Evolutionary conservation across 2,888 invertebrate genomes (phyloP), one percentile per base, ranked within the genome.

Genomic region (Cecidostiba fungosa): DNA sequence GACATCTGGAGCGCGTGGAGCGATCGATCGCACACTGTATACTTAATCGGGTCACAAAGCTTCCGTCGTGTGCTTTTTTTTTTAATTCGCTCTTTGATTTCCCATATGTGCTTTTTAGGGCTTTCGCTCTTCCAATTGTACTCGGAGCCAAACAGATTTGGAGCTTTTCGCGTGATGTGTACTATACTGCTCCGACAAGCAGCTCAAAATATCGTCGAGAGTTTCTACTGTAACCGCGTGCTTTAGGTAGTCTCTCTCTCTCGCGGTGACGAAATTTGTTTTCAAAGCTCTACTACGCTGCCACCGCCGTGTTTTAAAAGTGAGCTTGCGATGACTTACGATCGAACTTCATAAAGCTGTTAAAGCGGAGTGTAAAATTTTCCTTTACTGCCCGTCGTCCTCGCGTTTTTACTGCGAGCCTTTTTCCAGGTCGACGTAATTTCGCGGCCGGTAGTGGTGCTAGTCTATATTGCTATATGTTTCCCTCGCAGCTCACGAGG

Each of bases 1-100:
- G 29, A 66, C 66, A 66, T 66, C 66, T 66, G 66, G 66, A 66
- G 29, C 66, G 29, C 2, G 29, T 19, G 10, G 10, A 3, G 50
- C 50, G 14, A 29, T 66, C 66, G 66, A 66, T 66, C 29, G 66
- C 29, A 29, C 54, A 1, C 36, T 32, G 12, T 47, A 29, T 14
- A 14, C 16, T 66, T 66, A 82, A 82, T 77, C 26, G 70, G 77
- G 70, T 54, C 43, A 82, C 26, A 66, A 74, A 70, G 74, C 50
- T 74, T 74, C 73, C 32, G 62, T n/a, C 62, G 47, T 23, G 47
- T 23, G 76, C 19, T 16, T 43, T 23, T 77, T 36, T n/a, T 14
- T 54, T 50, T 36, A 69, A 47, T 43, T 36, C 29, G 29, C 26
- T 12, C 66, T 66, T 26, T 12, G 23, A 47, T 50, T 74, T 50